Percentiles rank a stretch among this genome's conserved stretches.
phyloP scores from a whole-genome alignment of 2,113 vertebrate species.

The Egretta garzetta region DNA sequence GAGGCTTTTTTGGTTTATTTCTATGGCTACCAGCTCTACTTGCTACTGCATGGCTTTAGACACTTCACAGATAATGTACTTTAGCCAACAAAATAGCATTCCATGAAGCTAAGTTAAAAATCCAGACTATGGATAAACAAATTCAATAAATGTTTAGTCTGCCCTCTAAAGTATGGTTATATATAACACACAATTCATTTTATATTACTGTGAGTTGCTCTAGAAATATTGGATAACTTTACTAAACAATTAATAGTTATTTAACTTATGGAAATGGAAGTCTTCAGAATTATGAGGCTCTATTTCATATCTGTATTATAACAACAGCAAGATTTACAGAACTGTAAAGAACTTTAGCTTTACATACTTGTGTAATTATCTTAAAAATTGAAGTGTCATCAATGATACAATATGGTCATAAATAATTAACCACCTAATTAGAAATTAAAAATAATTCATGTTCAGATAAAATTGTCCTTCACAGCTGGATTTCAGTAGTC shows the following conservation, averaged over 20 bases:
- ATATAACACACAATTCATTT: not conserved
- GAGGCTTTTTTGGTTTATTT: not conserved
- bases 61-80: not conserved
- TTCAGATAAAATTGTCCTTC: constrained; percentile 69
- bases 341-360: not conserved
- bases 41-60: not conserved
- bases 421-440: constrained; percentile 77
- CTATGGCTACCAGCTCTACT: not conserved
- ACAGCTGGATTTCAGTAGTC: not conserved
- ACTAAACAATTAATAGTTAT: not conserved
- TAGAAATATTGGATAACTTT: not conserved
- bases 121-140: not conserved
- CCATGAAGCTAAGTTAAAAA: not conserved
- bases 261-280: not conserved
- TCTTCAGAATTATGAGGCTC: not conserved
- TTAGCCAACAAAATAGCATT: not conserved
- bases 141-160: not conserved
- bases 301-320: not conserved
- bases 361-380: constrained; percentile 37
- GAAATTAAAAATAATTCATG: constrained; percentile 71
- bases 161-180: not conserved
- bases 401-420: constrained; percentile 68
- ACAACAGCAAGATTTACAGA: not conserved
- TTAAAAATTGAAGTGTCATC: constrained; percentile 74
- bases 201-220: not conserved